Evolutionary conservation across 2,888 invertebrate genomes (phyloP).

Genomic region (Macaria notata): DNA sequence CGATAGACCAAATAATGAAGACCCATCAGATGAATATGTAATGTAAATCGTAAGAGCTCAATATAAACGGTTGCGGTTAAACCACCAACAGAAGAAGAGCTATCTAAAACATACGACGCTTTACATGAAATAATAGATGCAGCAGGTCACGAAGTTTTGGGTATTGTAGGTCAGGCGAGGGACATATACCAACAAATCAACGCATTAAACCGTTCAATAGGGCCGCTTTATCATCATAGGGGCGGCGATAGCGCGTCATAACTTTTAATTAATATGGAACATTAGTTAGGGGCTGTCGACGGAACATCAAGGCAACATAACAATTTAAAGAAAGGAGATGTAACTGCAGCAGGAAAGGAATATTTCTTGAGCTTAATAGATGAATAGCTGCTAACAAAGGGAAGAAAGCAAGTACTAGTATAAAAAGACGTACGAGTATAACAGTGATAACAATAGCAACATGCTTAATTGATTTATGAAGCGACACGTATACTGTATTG

Average conservation of each 20-base stretch:
- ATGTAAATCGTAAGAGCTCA: neutral
- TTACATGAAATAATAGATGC: conserved; percentile 24
- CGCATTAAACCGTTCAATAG: conserved; percentile 55
- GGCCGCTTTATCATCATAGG: conserved; percentile 49
- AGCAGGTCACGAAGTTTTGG: conserved; percentile 52
- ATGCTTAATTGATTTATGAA: conserved; percentile 1
- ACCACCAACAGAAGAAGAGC: conserved; percentile 35
- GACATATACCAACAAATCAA: conserved; percentile 70
- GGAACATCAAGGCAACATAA: conserved; percentile 30
- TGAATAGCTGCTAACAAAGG: neutral
- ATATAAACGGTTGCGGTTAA: conserved; percentile 2
- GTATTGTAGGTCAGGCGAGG: conserved; percentile 54
- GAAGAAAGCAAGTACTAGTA: conserved; percentile 2
- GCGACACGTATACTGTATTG: conserved; percentile 39
- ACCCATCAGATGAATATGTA: conserved; percentile 18
- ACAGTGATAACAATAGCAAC: neutral
- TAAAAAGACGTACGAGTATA: neutral
- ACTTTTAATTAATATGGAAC: conserved; percentile 77
- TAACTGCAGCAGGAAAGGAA: neutral
- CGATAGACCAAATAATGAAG: conserved; percentile 32
- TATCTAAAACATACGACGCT: conserved; percentile 25
- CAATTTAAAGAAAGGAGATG: conserved; percentile 1
- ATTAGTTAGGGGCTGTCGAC: conserved; percentile 61
- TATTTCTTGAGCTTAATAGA: neutral
- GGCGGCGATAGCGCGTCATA: conserved; percentile 71